phyloP scores from a whole-genome alignment of 2,888 invertebrate species.

The Trachelus iudaicus region DNA sequence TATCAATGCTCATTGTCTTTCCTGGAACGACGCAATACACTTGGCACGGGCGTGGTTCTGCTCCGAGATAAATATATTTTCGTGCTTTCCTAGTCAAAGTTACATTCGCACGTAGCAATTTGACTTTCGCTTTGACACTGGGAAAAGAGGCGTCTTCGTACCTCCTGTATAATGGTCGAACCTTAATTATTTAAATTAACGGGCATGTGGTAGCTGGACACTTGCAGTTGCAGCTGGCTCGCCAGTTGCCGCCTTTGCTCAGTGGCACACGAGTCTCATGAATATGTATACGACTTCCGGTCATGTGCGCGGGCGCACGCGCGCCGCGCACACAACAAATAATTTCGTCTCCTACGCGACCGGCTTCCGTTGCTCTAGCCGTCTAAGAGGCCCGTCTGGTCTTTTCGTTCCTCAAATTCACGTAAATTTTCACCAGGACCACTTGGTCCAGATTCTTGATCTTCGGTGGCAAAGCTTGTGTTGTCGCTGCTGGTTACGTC shows the following conservation, averaged over 20 bases:
- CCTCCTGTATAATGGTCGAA: slow-evolving; percentile 19
- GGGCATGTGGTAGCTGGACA: slow-evolving; percentile 20
- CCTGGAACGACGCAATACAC: neutral
- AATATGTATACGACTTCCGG: slow-evolving; percentile 38
- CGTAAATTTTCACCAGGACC: neutral
- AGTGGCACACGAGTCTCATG: slow-evolving; percentile 12
- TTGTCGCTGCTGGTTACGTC: neutral
- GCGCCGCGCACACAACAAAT: slow-evolving; percentile 9
- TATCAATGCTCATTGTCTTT: neutral
- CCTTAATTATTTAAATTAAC: slow-evolving; percentile 49
- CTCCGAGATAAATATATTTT: neutral
- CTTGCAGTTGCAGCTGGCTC: slow-evolving; percentile 39
- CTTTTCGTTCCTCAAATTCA: neutral
- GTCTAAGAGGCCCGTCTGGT: neutral
- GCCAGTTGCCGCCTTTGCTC: slow-evolving; percentile 17
- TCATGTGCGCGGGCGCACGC: slow-evolving; percentile 30
- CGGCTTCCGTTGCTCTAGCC: neutral
- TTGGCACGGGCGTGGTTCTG: neutral
- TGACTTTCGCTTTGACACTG: neutral
- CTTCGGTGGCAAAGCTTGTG: neutral
- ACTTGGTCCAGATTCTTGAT: neutral
- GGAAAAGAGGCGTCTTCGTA: neutral
- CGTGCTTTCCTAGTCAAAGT: neutral
- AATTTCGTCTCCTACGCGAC: neutral
- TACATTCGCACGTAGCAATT: neutral